Conservation (phyloP, 2,888 invertebrate genomes). For the Linyphia triangularis region DNA sequence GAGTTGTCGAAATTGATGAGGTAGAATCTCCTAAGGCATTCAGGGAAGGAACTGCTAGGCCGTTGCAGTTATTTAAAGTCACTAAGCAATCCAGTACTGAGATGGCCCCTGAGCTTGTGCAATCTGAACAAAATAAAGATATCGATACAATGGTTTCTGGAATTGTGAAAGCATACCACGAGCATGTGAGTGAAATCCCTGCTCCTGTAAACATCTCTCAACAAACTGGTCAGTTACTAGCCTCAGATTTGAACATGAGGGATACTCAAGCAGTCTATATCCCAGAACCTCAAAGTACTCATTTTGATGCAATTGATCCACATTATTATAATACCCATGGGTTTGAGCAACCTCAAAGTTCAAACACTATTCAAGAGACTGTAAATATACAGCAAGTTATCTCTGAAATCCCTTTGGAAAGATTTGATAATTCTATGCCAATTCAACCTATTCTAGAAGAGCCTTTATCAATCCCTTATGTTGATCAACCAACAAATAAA, state of each 20-base stretch:
- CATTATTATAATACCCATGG: conserved; percentile 11
- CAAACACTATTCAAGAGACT: not conserved
- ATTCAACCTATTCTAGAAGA: conserved; percentile 5
- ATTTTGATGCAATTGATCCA: not conserved
- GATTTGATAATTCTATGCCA: not conserved
- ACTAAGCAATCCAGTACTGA: not conserved
- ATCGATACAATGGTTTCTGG: not conserved
- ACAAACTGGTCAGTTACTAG: not conserved
- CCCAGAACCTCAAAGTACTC: not conserved
- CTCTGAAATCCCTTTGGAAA: not conserved
- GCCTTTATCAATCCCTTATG: not conserved
- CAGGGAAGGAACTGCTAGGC: conserved; percentile 58
- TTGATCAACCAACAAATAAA: not conserved
- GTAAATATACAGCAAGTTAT: not conserved
- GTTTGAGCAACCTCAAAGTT: not conserved
- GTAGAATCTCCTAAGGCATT: conserved; percentile 65
- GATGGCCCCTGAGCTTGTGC: not conserved
- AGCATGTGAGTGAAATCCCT: not conserved
- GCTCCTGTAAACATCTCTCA: not conserved
- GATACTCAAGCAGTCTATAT: not conserved
- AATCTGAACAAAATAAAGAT: conserved; percentile 13
- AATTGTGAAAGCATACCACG: not conserved
- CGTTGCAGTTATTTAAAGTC: conserved; percentile 62
- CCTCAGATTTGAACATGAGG: not conserved
- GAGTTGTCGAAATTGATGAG: conserved; percentile 32